phyloP scores from a whole-genome alignment of 2,797 vertebrate genomes.

The Propithecus deckenii region DNA sequence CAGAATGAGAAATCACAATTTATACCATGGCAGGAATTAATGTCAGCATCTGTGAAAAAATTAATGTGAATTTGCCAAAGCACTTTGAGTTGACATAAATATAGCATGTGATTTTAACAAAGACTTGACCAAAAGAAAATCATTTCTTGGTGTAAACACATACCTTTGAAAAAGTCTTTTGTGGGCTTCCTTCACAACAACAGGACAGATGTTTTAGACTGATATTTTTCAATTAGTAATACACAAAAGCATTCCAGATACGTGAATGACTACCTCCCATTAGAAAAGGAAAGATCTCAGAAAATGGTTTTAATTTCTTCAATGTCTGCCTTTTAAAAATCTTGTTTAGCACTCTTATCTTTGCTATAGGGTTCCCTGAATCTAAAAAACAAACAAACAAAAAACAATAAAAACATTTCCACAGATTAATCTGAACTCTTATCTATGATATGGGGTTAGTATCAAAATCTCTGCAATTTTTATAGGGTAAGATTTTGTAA shows the following conservation, averaged over 20 bases:
- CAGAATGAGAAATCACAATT: neutral
- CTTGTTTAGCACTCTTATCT: conserved; percentile 8
- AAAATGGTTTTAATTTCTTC: neutral
- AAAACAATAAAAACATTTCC: neutral
- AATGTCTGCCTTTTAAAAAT: neutral
- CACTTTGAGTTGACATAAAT: conserved; percentile 20
- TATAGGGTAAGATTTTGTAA: neutral
- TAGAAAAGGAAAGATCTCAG: conserved; percentile 11
- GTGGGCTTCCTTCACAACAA: neutral
- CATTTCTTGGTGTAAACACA: neutral
- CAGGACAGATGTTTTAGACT: neutral
- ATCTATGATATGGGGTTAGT: neutral
- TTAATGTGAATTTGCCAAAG: conserved; percentile 31
- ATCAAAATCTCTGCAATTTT: conserved; percentile 17
- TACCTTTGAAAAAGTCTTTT: conserved; percentile 15
- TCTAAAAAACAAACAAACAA: neutral
- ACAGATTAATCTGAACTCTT: neutral
- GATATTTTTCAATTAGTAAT: conserved; percentile 10
- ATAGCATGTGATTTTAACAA: conserved; percentile 31
- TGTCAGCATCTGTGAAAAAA: conserved; percentile 32
- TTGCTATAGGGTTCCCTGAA: neutral
- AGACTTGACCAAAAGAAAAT: conserved; percentile 24
- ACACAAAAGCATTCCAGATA: rapidly evolving
- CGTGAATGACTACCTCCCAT: neutral
- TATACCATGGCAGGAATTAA: neutral